Conservation (phyloP, 2,113 vertebrate species). For the Bothrops jararaca region DNA sequence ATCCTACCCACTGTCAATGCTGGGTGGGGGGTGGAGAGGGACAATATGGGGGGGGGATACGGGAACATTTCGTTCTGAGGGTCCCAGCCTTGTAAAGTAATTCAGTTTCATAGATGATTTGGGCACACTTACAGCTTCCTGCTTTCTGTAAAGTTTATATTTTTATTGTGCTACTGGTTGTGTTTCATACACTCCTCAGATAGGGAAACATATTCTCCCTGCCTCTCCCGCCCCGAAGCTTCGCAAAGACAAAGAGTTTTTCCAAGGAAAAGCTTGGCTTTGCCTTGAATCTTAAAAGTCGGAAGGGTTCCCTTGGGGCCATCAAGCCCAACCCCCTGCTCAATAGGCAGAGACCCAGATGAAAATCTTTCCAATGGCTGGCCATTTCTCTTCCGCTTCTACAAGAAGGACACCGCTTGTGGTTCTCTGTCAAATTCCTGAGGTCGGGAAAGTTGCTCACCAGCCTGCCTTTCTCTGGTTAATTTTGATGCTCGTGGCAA, state of each 20-base stretch:
- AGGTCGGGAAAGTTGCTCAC: not conserved
- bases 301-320: not conserved
- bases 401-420: not conserved
- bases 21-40: not conserved
- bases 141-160: not conserved
- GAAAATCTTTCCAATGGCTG: not conserved
- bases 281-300: not conserved
- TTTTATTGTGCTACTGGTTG: not conserved
- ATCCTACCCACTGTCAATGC: not conserved
- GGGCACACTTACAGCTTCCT: not conserved
- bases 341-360: not conserved
- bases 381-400: not conserved
- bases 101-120: not conserved
- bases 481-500: not conserved
- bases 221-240: not conserved
- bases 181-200: not conserved
- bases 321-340: not conserved
- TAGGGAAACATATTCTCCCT: not conserved
- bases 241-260: not conserved
- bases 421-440: not conserved
- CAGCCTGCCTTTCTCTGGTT: not conserved
- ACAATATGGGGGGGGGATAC: not conserved
- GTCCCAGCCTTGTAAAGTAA: not conserved
- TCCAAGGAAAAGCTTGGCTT: not conserved
- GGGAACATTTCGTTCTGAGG: not conserved